phyloP scores from a whole-genome alignment of 2,797 vertebrate species.

The Zenarchopterus dispar region DNA sequence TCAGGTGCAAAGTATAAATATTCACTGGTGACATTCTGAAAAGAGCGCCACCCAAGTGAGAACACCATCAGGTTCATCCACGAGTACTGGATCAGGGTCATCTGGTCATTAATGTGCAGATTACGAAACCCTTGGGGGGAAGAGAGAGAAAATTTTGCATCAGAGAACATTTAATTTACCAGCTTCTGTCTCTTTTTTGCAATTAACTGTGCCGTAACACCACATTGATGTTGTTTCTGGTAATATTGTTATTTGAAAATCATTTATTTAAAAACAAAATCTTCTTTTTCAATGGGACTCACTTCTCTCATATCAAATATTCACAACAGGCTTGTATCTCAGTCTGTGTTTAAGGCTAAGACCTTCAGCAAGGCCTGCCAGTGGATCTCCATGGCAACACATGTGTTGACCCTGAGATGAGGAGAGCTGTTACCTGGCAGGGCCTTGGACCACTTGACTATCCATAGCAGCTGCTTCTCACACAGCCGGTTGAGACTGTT shows the following conservation, averaged over 20 bases:
- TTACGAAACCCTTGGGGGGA: constrained; percentile 89
- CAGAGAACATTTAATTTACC: constrained; percentile 1
- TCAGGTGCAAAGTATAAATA: constrained; percentile 97
- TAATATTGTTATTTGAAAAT: too few species aligned
- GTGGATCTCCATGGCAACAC: constrained; percentile 45
- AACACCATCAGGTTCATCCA: constrained; percentile 99
- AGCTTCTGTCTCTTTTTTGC: neutral
- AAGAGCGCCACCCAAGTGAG: constrained; percentile 95
- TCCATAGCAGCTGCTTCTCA: constrained; percentile 94
- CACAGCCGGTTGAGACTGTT: constrained; percentile 94
- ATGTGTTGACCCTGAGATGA: constrained; percentile 40
- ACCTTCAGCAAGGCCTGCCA: constrained; percentile 15
- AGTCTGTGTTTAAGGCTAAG: constrained; percentile 10
- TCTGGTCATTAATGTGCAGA: constrained; percentile 97
- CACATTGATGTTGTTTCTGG: neutral
- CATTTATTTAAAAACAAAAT: neutral
- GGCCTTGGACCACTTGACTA: constrained; percentile 97
- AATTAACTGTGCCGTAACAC: neutral
- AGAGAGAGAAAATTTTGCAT: neutral
- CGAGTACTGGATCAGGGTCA: constrained; percentile 98
- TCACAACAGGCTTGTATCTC: too few species aligned
- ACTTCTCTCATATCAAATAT: neutral
- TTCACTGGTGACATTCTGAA: constrained; percentile 93
- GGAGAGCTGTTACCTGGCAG: constrained; percentile 89
- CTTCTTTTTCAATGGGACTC: neutral